Percentiles rank a stretch among this genome's conserved stretches.
These are phyloP conservation scores for Eidolon dupreanum DNA, from an alignment of 2,797 vertebrate genomes.

Conservation along the genomic window DNA sequence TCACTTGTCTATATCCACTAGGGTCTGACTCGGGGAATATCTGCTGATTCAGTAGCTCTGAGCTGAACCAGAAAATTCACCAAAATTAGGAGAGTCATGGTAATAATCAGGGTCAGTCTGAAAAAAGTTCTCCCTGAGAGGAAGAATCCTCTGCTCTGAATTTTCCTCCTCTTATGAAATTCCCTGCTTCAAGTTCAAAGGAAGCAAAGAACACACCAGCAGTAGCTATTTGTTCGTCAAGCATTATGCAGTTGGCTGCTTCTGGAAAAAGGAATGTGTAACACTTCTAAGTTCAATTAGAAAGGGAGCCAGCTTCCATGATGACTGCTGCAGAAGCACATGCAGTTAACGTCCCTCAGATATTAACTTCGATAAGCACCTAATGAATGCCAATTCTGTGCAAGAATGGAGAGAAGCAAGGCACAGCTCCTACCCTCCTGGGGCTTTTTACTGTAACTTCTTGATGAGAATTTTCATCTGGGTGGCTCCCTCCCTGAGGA, in stretches of 20 bases:
- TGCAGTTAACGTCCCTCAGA: not conserved
- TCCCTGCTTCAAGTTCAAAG: slow-evolving; percentile 1
- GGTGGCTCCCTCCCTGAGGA: not conserved
- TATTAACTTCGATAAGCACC: not conserved
- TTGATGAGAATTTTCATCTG: not conserved
- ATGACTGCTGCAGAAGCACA: not conserved
- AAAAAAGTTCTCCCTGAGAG: not conserved
- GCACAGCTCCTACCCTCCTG: not conserved
- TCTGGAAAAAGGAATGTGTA: not conserved
- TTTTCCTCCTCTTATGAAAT: not conserved
- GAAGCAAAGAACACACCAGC: not conserved
- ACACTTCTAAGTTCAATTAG: not conserved
- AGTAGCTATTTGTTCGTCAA: not conserved
- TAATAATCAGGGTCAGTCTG: not conserved
- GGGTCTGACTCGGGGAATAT: not conserved
- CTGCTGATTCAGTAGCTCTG: slow-evolving; percentile 38
- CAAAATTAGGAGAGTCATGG: not conserved
- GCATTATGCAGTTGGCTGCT: not conserved
- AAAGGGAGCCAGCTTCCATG: not conserved
- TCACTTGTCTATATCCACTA: not conserved
- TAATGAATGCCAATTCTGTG: not conserved
- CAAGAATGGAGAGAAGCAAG: not conserved
- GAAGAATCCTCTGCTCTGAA: slow-evolving; percentile 15
- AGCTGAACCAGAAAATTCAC: slow-evolving; percentile 42
- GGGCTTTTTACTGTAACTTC: not conserved